These are phyloP conservation scores for Pangasius sanitwongsei DNA, from an alignment of 2,797 vertebrate genomes.

Conservation along the genomic window DNA sequence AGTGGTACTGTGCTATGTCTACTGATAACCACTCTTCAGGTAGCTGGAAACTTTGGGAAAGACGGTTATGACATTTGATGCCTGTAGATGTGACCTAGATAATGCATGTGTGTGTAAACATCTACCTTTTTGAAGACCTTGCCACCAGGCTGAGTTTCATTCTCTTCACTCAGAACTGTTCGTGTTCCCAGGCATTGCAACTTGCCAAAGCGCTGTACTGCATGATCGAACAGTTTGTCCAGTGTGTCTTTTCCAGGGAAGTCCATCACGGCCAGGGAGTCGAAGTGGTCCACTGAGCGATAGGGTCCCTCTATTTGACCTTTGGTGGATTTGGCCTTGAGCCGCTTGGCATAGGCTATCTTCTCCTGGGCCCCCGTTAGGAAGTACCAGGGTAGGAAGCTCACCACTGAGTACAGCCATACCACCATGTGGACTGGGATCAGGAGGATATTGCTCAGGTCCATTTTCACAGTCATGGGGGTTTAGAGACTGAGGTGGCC, in stretches of 20 bases:
- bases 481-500: conserved; percentile 16
- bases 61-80: neutral
- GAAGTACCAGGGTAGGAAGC: conserved; percentile 98
- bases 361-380: conserved; percentile 86
- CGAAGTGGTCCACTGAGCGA: conserved; percentile 85
- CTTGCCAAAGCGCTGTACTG: conserved; percentile 82
- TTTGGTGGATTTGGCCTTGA: conserved; percentile 86
- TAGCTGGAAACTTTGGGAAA: neutral
- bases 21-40: neutral
- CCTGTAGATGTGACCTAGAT: neutral
- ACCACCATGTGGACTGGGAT: conserved; percentile 90
- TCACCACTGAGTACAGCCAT: conserved; percentile 90
- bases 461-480: conserved; percentile 84
- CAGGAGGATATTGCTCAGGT: conserved; percentile 81
- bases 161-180: conserved; percentile 89
- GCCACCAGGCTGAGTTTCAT: conserved; percentile 91
- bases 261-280: conserved; percentile 87
- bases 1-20: neutral
- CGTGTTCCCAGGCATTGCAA: conserved; percentile 87
- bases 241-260: conserved; percentile 89
- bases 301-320: conserved; percentile 87
- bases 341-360: conserved; percentile 82
- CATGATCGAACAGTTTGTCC: conserved; percentile 90
- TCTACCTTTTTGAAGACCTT: conserved; percentile 98
- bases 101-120: neutral